Evolutionary conservation across 2,888 invertebrate species (phyloP), one percentile per base, ranked within the genome.

Genomic region (Aspidiotus destructor): DNA sequence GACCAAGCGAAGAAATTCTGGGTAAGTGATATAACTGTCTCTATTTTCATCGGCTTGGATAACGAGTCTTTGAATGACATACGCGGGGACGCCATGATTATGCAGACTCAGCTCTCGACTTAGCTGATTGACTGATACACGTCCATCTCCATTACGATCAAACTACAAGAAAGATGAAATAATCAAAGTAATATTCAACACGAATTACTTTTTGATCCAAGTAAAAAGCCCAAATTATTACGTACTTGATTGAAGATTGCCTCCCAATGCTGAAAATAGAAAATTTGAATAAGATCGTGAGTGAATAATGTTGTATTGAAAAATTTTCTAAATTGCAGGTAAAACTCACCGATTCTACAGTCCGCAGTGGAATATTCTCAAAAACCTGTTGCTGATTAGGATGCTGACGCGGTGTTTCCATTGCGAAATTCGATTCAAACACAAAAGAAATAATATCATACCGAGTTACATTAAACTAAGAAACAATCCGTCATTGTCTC

Each of bases 71-170:
- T 81, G 81, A 7, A 87, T 84, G 44, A 86, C 82, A 70, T 84
- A 81, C 53, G 83, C 80, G 0, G 89, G 88, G 55, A 89, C 81
- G 72, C 89, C 87, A 71, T 85, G 81, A 62, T 83, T 82, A 75
- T 84, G 85, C 17, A 61, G 70, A 10, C 72, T 60, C 52, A 73
- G 70, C 61, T 82, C 82, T 60, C 82, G 82, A 75, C 82, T 81
- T 6, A 89, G 79, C 75, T 89, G 88, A 28, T 80, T 78, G 74
- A 85, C 81, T 3, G 85, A 85, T 74, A 89, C 85, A 71, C 78
- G 80, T 0, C 88, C 88, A 78, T 88, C 87, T 70, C 81, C 80
- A 75, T 89, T 85, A 60, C 77, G 80, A 75, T 89, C 89, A 74
- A 87, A 88, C 84, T 87, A 61, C 68, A n/a, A 48, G 15, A 61